Conservation (phyloP, 2,888 invertebrate genomes). For the Eledona agricola region DNA sequence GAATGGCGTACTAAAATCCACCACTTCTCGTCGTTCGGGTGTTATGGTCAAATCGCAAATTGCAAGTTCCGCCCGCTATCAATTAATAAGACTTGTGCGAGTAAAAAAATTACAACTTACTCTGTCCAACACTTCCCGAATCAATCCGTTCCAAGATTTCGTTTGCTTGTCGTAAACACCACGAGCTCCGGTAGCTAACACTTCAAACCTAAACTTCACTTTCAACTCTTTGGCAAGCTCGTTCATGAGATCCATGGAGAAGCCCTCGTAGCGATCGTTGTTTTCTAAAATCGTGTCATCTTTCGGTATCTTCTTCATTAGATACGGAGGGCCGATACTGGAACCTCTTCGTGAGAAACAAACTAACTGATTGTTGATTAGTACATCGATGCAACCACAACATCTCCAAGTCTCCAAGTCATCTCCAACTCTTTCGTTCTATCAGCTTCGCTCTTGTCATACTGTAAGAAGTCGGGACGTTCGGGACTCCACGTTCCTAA, state of each 20-base stretch:
- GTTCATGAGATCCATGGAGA: constrained; percentile 86
- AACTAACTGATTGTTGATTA: background rate
- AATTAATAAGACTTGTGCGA: constrained; percentile 1
- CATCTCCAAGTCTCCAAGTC: constrained; percentile 9
- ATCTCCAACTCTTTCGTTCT: constrained; percentile 10
- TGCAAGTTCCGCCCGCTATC: constrained; percentile 21
- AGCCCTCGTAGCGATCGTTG: constrained; percentile 84
- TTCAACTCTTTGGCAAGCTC: constrained; percentile 69
- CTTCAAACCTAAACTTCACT: constrained; percentile 70
- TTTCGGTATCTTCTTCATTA: constrained; percentile 7
- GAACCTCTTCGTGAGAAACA: background rate
- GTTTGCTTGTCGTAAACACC: constrained; percentile 73
- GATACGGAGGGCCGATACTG: constrained; percentile 19
- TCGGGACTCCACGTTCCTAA: constrained; percentile 63
- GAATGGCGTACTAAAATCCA: constrained; percentile 31
- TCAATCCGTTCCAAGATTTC: constrained; percentile 80
- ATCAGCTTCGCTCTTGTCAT: constrained; percentile 12
- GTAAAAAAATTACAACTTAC: constrained; percentile 61
- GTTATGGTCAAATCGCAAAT: constrained; percentile 28
- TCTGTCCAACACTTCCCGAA: constrained; percentile 75
- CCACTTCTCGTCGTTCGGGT: constrained; percentile 17
- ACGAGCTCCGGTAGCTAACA: constrained; percentile 70
- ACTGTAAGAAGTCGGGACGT: constrained; percentile 4
- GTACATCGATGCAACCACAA: constrained; percentile 17
- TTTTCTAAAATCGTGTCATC: constrained; percentile 59